Base-by-base conservation (phyloP, 2,888 invertebrate species). In the Protodeltote pygarga region DNA sequence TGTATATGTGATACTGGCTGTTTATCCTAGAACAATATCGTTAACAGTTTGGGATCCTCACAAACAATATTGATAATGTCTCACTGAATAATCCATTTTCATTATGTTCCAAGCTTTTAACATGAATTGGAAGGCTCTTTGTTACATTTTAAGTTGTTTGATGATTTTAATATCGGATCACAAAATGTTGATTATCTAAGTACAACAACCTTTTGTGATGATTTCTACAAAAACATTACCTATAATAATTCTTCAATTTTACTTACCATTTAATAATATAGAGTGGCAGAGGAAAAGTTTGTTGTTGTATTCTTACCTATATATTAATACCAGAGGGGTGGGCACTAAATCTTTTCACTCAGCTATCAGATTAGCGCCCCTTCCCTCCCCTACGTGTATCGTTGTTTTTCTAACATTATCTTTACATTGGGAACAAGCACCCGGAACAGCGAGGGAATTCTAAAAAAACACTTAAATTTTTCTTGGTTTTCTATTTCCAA, bases 401-500 rank as follows among this genome's bases (percentile, higher is more conserved):
- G 73, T 78, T 85, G 87, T 87, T 87, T 87, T 87, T 87, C 78
- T 81, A 84, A 85, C 83, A 85, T 85, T 85, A 84, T 81, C 81
- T 77, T 73, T 75, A 80, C 79, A 75, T 77, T 78, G 76, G 77
- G 79, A 82, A 84, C 77, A 83, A 73, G 70, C 69, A 58, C 65
- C 75, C 71, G 53, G 55, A 23, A 32, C 15, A 33, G 53, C 70
- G 60, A 64, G 70, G 65, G 54, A 69, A 72, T 64, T 54, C 68
- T 72, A 76, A 78, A 80, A 79, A 75, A 79, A 81, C 69, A 75
- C 75, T 77, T 71, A 69, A 77, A 75, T 73, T 64, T 33, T 62
- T 62, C 50, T 44, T 38, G 6, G 20, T 38, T 34, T 29, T n/a
- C 13, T 9, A 8, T n/a, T n/a, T n/a, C n/a, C n/a, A n/a, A n/a